Base-by-base conservation (phyloP, 2,797 vertebrate genomes). In the Malurus splendens region DNA sequence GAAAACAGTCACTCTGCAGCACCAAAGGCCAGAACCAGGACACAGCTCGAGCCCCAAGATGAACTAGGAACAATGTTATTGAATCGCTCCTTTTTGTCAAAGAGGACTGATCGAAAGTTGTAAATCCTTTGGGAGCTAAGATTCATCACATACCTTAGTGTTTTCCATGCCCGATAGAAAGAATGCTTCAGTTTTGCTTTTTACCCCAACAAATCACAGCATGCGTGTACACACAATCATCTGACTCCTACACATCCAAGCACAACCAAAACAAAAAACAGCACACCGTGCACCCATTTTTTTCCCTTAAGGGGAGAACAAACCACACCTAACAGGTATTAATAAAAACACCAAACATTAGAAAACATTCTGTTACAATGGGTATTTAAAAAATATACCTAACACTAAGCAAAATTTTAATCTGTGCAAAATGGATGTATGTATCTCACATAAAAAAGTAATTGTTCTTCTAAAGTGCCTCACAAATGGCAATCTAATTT, bases 301-400 rank as follows among this genome's bases (percentile, higher is more conserved):
- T 55, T 80, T 16, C 38, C 87, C 62, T 80, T 47, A 74, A 41
- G 65, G 78, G 14, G 7, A 71, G 65, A 75, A 80, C 22, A 85
- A 89, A 74, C 50, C 75, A 90, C 82, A 90, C 84, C 79, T 87
- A 77, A 82, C 24, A 82, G 39, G 41, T 59, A 60, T 51, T 89
- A 71, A 60, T 32, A 87, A 90, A 85, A 72, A 14, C 64, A 87
- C 14, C 18, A 79, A 84, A 64, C 32, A 73, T 12, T 28, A 70
- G 32, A 84, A 88, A 82, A 67, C 52, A 70, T 52, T 83, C 25
- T 70, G 36, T 77, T 74, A 93, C 32, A 76, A 73, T 16, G 10
- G 8, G 4, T 18, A 42, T 51, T 82, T 23, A 2, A 78, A 86
- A 73, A 51, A 28, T 4, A 5, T 5, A 28, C 5, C 20, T 33